A percentile compares a stretch with the other conserved stretches of the same genome.
Conservation (phyloP, 2,797 vertebrate genomes). For the Sebastes umbrosus region DNA sequence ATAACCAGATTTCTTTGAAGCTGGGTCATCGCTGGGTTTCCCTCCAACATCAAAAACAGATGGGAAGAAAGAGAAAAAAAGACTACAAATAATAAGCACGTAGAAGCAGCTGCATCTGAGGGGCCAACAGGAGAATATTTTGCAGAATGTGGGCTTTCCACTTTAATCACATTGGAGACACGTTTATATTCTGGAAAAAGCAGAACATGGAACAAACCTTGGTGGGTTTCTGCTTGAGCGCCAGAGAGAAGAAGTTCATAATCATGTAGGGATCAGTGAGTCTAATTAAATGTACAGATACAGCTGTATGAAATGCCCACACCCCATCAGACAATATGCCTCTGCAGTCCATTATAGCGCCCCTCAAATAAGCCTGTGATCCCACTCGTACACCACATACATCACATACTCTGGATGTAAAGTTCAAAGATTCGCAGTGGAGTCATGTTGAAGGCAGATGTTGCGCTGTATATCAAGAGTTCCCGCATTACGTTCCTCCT, state of each 20-base stretch:
- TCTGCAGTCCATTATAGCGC: conserved; percentile 57
- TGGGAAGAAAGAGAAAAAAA: conserved; percentile 11
- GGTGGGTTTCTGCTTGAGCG: conserved; percentile 13
- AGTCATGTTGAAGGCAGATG: conserved; percentile 79
- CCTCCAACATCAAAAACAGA: conserved; percentile 59
- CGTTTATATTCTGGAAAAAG: conserved; percentile 12
- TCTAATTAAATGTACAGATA: conserved; percentile 48
- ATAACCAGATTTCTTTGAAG: conserved; percentile 36
- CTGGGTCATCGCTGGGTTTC: conserved; percentile 41
- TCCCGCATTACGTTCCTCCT: conserved; percentile 64
- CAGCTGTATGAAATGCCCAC: conserved; percentile 3
- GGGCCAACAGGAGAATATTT: conserved; percentile 33
- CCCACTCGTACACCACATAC: conserved; percentile 51
- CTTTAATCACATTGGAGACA: conserved; percentile 11
- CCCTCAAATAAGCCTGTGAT: conserved; percentile 61
- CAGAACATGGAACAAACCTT: neutral
- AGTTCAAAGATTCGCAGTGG: conserved; percentile 73
- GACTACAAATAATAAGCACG: conserved; percentile 33
- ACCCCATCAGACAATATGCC: conserved; percentile 35
- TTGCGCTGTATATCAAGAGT: conserved; percentile 64
- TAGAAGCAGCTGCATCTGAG: conserved; percentile 20
- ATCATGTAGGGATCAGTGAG: conserved; percentile 38
- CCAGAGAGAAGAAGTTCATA: conserved; percentile 3
- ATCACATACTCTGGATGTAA: conserved; percentile 58
- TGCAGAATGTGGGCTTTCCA: conserved; percentile 17